Evolutionary conservation across 2,888 invertebrate species (phyloP), one percentile per base, ranked within the genome.

Genomic region (Dynastes maya): DNA sequence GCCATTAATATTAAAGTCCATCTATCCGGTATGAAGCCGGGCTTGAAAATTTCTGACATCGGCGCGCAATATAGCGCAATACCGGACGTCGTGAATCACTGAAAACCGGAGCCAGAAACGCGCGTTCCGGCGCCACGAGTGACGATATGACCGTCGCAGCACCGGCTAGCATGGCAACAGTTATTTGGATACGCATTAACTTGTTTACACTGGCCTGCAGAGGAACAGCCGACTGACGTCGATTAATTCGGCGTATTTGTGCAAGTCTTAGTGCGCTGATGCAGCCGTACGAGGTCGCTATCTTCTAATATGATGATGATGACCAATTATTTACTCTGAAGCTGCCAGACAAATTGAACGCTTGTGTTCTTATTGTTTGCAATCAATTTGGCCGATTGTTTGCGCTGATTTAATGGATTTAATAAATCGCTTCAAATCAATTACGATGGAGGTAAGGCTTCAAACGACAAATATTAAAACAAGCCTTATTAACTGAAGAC

Each of bases 131-230:
- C 81, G 82, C 81, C 67, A 67, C 45, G 45, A 67, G 49, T 22
- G 67, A n/a, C 9, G 45, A 6, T 32, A 45, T 8, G 67, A 55
- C 67, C 81, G 81, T 78, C 80, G 78, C 45, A 45, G 22, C 22
- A 22, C 55, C 55, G 5, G 22, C 55, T 58, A 79, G 71, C 78
- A 78, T 77, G 76, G 80, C 80, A 79, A 81, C 81, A 82, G 81
- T 82, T 83, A 82, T 83, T 83, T 83, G 82, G 83, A 81, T 83
- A 82, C 82, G 81, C 83, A 82, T 83, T 83, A 82, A 81, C 80
- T 81, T 83, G 82, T 83, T 81, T 82, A 82, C 82, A 49, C 40
- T 53, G 32, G 67, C 32, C 45, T 61, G 58, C 58, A 37, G 55
- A 71, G 37, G 55, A 71, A 22, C 71, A 58, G 37, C 32, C 37